Percentiles rank a stretch among this genome's conserved stretches.
Evolutionary conservation across 2,113 vertebrate species (phyloP).

Genomic region (Onychorhynchus coronatus): DNA sequence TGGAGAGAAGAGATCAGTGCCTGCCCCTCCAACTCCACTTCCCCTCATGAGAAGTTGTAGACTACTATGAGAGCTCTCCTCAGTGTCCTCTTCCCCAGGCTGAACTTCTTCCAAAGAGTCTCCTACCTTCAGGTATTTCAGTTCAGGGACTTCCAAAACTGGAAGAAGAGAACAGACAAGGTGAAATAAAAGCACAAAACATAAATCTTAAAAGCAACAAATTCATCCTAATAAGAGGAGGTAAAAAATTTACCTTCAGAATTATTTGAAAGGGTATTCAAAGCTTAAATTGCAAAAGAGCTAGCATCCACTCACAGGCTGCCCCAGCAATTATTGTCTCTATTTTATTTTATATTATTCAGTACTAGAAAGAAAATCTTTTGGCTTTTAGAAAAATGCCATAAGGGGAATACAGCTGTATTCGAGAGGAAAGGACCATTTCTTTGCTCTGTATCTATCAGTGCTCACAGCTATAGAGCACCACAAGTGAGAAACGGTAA

Average conservation of each 20-base stretch:
- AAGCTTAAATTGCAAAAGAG: neutral
- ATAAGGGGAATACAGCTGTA: neutral
- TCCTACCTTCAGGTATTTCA: neutral
- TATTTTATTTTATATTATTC: neutral
- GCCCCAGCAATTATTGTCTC: neutral
- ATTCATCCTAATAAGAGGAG: neutral
- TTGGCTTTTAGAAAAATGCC: neutral
- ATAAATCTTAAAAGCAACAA: neutral
- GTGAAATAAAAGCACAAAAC: neutral
- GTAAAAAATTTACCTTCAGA: neutral
- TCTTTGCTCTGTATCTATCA: neutral
- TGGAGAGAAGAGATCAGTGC: neutral
- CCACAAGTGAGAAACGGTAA: neutral
- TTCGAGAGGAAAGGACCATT: neutral
- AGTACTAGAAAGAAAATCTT: neutral
- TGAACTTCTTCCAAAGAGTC: neutral
- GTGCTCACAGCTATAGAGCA: neutral
- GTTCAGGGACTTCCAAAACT: neutral
- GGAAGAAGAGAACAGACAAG: neutral
- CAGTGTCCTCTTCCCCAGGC: neutral
- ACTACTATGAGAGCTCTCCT: neutral
- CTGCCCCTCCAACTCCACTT: neutral
- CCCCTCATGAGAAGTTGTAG: rapidly evolving
- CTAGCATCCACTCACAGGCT: neutral
- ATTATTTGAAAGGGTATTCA: neutral